These are phyloP conservation scores for Mycteria americana DNA, from an alignment of 2,797 vertebrate species.

Conservation along the genomic window DNA sequence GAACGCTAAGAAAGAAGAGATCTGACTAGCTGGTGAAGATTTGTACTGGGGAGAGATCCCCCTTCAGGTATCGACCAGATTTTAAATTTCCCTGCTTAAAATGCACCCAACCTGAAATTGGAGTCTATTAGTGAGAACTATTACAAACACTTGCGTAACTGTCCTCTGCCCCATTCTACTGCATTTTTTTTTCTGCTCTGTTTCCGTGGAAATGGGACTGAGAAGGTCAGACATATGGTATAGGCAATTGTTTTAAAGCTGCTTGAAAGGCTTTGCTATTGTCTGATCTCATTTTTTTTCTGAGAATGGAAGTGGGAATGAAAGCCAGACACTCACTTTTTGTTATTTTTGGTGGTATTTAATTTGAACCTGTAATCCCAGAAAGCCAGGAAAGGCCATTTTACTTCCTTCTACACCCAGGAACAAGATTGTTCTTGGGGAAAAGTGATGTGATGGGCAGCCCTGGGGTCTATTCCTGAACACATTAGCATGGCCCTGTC, in stretches of 20 bases:
- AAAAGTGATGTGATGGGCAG: neutral
- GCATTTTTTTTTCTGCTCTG: neutral
- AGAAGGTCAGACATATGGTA: neutral
- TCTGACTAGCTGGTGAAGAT: neutral
- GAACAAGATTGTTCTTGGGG: neutral
- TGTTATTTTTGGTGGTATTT: neutral
- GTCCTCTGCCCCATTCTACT: neutral
- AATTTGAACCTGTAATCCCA: neutral
- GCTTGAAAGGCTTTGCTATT: neutral
- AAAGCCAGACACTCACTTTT: neutral
- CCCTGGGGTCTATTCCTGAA: neutral
- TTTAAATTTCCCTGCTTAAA: neutral
- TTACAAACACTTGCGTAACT: neutral
- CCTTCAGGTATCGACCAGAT: neutral
- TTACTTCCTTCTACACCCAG: neutral
- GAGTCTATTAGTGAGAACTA: neutral
- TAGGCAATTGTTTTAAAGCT: slow-evolving; percentile 5
- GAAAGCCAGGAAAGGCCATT: neutral
- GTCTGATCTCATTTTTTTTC: neutral
- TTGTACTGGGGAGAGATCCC: neutral
- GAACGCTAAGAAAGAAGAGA: neutral
- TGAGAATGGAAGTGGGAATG: neutral
- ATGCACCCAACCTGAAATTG: neutral
- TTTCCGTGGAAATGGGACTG: slow-evolving; percentile 29
- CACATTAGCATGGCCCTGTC: neutral